Conservation (phyloP, 2,888 invertebrate species). For the Allygus modestus region DNA sequence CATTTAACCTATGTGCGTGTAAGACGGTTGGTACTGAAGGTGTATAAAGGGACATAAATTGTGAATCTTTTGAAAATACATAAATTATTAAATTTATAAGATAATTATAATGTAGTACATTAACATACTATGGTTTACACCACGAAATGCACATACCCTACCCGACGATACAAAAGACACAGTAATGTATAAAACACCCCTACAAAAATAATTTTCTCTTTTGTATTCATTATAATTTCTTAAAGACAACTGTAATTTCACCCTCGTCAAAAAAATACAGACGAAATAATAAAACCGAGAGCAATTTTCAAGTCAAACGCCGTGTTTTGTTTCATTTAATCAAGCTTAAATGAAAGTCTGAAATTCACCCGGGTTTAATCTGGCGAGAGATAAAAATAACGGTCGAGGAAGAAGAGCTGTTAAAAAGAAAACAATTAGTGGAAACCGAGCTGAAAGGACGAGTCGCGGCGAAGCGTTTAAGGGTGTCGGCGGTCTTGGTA, state of each 20-base stretch:
- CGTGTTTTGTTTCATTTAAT: conserved; percentile 47
- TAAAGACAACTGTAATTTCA: conserved; percentile 1
- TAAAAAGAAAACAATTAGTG: conserved; percentile 60
- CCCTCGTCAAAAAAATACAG: not conserved
- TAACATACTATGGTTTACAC: no score
- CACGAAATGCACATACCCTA: no score
- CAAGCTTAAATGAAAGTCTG: conserved; percentile 52
- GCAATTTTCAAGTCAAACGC: conserved; percentile 25
- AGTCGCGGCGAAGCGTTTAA: conserved; percentile 30
- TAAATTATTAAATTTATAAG: no score
- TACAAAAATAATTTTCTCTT: not conserved
- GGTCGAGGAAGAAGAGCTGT: conserved; percentile 51
- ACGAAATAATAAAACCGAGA: not conserved
- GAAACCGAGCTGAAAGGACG: conserved; percentile 51
- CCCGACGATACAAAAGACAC: no score
- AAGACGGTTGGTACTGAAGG: no score
- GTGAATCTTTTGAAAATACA: no score
- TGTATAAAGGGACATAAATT: no score
- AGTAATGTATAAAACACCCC: no score
- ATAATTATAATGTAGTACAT: no score
- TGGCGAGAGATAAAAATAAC: conserved; percentile 49
- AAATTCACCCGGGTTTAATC: conserved; percentile 57
- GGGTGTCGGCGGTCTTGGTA: conserved; percentile 46
- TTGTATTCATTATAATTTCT: not conserved
- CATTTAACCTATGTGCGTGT: no score